phyloP scores from a whole-genome alignment of 2,113 vertebrate species.

The Plestiodon gilberti region DNA sequence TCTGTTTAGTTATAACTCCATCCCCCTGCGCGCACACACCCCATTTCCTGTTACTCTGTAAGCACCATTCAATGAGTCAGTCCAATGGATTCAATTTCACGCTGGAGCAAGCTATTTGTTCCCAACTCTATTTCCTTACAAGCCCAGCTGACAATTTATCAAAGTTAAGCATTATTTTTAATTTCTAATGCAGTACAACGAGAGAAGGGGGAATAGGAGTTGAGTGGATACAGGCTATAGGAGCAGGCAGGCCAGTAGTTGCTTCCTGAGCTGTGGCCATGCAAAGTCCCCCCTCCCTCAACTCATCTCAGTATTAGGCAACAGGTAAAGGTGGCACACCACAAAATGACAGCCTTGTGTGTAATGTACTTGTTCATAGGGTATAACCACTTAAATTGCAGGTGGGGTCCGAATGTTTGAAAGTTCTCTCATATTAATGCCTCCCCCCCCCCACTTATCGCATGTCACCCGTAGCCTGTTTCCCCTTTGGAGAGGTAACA shows the following conservation, averaged over 20 bases:
- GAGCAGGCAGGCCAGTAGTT: not conserved
- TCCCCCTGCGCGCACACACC: not conserved
- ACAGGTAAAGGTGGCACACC: not conserved
- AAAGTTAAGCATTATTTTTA: slow-evolving; percentile 64
- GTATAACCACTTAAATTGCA: not conserved
- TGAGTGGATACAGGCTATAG: not conserved
- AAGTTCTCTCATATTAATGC: no score
- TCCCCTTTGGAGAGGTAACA: not conserved
- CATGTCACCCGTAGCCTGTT: not conserved
- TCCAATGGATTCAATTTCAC: slow-evolving; percentile 60
- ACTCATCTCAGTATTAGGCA: not conserved
- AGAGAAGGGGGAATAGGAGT: not conserved
- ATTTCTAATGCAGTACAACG: slow-evolving; percentile 28
- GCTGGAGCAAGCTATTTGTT: slow-evolving; percentile 48
- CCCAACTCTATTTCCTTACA: slow-evolving; percentile 27
- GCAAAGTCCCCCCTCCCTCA: not conserved
- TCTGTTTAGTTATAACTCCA: slow-evolving; percentile 47
- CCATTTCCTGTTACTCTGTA: slow-evolving; percentile 49
- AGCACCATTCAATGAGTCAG: slow-evolving; percentile 50
- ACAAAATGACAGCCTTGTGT: not conserved
- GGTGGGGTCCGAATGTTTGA: not conserved
- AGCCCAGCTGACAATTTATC: slow-evolving; percentile 48
- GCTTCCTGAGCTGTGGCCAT: accelerated
- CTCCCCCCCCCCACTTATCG: no score
- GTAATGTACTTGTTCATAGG: not conserved